phyloP scores from a whole-genome alignment of 2,113 vertebrate genomes.

The Regulus satrapa region DNA sequence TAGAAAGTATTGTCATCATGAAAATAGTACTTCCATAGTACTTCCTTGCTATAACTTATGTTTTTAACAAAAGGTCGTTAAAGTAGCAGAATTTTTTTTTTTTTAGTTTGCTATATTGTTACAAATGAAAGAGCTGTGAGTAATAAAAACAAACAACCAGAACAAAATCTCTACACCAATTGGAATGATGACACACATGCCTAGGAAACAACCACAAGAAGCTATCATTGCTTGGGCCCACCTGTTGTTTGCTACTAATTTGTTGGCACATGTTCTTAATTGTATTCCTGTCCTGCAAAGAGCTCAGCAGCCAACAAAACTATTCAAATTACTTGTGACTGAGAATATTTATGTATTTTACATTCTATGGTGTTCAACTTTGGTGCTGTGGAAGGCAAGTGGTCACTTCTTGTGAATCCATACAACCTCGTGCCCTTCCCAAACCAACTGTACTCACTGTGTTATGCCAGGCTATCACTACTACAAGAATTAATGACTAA shows the following conservation, averaged over 20 bases:
- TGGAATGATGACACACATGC: neutral
- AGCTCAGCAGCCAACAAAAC: neutral
- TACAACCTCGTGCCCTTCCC: neutral
- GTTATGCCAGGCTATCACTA: neutral
- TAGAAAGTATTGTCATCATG: neutral
- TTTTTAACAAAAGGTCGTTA: neutral
- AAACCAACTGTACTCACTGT: neutral
- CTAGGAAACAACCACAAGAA: neutral
- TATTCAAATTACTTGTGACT: neutral
- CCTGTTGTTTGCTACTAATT: neutral
- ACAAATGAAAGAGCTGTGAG: neutral
- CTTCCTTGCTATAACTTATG: neutral
- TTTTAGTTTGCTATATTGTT: neutral
- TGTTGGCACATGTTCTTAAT: neutral
- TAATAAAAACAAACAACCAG: neutral
- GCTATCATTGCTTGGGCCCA: neutral
- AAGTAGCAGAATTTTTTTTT: neutral
- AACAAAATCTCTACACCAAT: neutral
- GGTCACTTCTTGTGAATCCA: neutral
- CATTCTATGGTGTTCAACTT: neutral
- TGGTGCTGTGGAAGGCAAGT: neutral
- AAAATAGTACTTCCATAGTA: neutral
- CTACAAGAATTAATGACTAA: neutral
- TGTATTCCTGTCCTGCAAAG: neutral
- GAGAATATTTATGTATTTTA: neutral